These are phyloP conservation scores for Tinea pellionella DNA, from an alignment of 2,888 invertebrate genomes.

Conservation along the genomic window DNA sequence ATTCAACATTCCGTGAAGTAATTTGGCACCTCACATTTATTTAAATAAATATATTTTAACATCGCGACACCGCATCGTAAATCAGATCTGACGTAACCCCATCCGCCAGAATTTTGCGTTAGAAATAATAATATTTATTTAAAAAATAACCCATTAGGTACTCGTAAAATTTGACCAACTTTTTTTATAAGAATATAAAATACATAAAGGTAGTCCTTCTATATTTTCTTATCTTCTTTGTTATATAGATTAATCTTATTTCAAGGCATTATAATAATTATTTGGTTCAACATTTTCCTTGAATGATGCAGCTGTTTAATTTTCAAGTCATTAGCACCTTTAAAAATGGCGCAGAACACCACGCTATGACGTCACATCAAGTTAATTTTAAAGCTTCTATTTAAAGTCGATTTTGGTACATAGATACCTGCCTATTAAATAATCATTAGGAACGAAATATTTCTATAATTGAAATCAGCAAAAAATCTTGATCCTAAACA, in stretches of 20 bases:
- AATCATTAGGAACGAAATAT: background rate
- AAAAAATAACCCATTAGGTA: background rate
- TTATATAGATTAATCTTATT: background rate
- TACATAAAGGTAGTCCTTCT: background rate
- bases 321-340: background rate
- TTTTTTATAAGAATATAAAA: too few species aligned
- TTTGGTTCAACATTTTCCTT: background rate
- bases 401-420: background rate
- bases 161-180: background rate
- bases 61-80: background rate
- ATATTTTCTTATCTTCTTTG: background rate
- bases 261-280: background rate
- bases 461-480: background rate
- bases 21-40: conserved; percentile 39
- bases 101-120: background rate
- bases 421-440: too few species aligned
- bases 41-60: conserved; percentile 33
- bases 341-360: background rate
- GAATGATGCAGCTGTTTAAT: background rate
- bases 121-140: background rate
- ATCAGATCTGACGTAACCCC: background rate
- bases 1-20: conserved; percentile 48
- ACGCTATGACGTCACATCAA: background rate
- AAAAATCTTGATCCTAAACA: background rate
- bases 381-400: background rate